A percentile compares a stretch with the other conserved stretches of the same genome.
phyloP scores from a whole-genome alignment of 2,113 vertebrate genomes.

The Plecotus auritus region DNA sequence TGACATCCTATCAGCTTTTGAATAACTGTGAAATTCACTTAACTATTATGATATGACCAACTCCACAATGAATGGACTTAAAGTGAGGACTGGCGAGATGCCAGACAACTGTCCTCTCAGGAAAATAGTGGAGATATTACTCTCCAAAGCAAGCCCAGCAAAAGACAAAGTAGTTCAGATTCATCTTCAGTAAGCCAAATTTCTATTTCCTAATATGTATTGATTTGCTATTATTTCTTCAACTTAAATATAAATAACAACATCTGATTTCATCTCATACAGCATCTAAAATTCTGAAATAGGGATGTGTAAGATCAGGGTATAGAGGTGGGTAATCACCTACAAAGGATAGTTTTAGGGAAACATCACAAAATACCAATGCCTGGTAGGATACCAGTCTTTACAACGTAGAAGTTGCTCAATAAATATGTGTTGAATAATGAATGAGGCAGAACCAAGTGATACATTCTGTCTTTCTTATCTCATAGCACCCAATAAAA shows the following conservation, averaged over 20 bases:
- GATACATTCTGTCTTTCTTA: background rate
- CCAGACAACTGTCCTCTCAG: slow-evolving; percentile 54
- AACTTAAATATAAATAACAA: background rate
- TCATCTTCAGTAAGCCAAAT: slow-evolving; percentile 37
- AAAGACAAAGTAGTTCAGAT: slow-evolving; percentile 50
- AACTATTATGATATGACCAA: slow-evolving; percentile 58
- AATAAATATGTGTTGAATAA: background rate
- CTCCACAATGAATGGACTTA: slow-evolving; percentile 60
- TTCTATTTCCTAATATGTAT: slow-evolving; percentile 63
- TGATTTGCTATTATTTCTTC: slow-evolving; percentile 67
- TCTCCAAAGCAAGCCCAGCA: background rate
- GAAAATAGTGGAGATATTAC: slow-evolving; percentile 14
- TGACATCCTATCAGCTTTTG: slow-evolving; percentile 54
- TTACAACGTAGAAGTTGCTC: background rate
- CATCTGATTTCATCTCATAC: background rate
- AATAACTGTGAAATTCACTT: slow-evolving; percentile 57
- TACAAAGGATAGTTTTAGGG: background rate
- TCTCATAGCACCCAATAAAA: background rate
- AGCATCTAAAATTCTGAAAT: background rate
- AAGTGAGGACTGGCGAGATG: slow-evolving; percentile 62
- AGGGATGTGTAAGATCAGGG: background rate
- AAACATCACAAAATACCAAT: background rate
- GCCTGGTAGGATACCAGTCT: background rate
- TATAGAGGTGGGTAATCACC: background rate
- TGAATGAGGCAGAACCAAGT: background rate